Evolutionary conservation across 2,113 vertebrate species (phyloP).

Genomic region (Dicerorhinus sumatrensis): DNA sequence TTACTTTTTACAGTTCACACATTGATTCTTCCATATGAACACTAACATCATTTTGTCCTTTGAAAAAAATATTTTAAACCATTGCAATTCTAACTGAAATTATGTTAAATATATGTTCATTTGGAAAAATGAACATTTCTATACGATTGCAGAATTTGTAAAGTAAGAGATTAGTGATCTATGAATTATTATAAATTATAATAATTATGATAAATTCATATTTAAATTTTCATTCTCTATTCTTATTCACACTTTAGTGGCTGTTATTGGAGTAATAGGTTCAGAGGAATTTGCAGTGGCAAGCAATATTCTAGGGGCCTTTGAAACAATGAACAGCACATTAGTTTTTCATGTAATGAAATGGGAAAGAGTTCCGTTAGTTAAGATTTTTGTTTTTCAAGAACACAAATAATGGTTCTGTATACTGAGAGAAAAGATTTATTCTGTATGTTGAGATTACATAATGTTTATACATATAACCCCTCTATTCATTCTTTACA

Average conservation of each 20-base stretch:
- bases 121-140: conserved; percentile 6
- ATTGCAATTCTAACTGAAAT: background rate
- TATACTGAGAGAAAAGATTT: conserved; percentile 8
- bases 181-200: background rate
- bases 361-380: conserved; percentile 10
- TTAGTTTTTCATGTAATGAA: conserved; percentile 21
- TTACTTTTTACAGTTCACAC: background rate
- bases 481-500: conserved; percentile 48
- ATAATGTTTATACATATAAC: background rate
- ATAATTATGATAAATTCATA: background rate
- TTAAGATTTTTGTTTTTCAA: conserved; percentile 51
- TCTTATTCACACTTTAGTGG: background rate
- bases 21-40: conserved; percentile 11
- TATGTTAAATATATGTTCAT: conserved; percentile 8
- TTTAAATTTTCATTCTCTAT: conserved; percentile 52
- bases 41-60: background rate
- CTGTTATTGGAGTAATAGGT: background rate
- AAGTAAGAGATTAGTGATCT: background rate
- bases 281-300: background rate
- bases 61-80: background rate
- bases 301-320: background rate
- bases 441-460: conserved; percentile 14
- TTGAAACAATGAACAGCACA: background rate
- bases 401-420: background rate
- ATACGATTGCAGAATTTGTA: background rate